Evolutionary conservation across 2,113 vertebrate genomes (phyloP).

Genomic region (Podiceps cristatus): DNA sequence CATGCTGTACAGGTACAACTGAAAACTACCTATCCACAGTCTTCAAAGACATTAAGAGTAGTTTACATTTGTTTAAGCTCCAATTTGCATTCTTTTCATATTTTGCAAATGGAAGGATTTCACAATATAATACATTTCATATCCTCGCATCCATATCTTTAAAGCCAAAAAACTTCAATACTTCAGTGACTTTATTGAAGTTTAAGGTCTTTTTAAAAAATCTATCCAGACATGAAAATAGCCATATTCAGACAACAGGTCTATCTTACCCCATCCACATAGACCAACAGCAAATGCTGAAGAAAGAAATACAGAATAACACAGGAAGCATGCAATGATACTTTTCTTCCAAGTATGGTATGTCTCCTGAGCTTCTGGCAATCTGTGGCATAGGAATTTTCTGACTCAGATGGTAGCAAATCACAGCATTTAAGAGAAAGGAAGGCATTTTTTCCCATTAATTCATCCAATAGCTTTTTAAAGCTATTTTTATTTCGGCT

Average conservation of each 20-base stretch:
- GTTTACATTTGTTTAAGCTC: neutral
- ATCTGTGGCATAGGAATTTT: conserved; percentile 28
- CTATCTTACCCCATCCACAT: neutral
- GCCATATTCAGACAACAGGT: neutral
- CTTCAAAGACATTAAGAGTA: neutral
- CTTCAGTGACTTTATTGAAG: neutral
- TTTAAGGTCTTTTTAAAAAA: neutral
- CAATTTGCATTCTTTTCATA: neutral
- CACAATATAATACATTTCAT: neutral
- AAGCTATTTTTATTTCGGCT: neutral
- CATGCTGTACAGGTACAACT: neutral
- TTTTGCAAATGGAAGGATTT: neutral
- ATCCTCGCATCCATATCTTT: neutral
- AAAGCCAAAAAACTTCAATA: neutral
- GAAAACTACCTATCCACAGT: neutral
- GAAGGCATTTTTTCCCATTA: neutral
- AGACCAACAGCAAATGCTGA: neutral
- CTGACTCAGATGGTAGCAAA: conserved; percentile 15
- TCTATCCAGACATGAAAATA: neutral
- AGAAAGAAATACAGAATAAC: neutral
- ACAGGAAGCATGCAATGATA: neutral
- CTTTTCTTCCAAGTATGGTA: conserved; percentile 25
- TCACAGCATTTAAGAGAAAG: neutral
- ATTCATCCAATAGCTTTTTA: neutral
- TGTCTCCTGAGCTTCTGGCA: neutral